Conservation (phyloP, 2,797 vertebrate genomes). For the Acanthis flammea region DNA sequence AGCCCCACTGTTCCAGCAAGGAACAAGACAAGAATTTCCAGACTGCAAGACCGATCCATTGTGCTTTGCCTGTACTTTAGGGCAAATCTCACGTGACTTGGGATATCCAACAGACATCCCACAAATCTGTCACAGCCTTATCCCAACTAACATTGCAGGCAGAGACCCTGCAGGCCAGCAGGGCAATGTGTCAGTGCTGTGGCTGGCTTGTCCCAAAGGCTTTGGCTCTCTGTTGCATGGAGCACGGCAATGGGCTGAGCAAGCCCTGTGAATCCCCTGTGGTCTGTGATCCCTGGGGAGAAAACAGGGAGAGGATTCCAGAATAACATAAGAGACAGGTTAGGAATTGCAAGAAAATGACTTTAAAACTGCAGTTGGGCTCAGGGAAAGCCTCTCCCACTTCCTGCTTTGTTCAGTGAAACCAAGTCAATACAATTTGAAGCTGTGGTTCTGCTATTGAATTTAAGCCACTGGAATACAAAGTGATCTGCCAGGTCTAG, state of each 20-base stretch:
- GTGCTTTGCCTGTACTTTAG: background rate
- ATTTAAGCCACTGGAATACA: background rate
- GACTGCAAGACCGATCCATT: accelerated
- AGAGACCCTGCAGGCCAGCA: background rate
- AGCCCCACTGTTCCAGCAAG: background rate
- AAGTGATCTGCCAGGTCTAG: slow-evolving; percentile 28
- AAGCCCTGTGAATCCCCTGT: background rate
- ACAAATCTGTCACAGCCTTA: background rate
- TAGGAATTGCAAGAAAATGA: background rate
- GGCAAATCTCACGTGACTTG: accelerated
- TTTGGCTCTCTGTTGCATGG: background rate
- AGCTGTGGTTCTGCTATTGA: background rate
- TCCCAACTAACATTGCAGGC: accelerated
- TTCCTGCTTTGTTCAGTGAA: background rate
- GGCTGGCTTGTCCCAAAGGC: background rate
- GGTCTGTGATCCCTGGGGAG: accelerated
- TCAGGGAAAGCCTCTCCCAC: background rate
- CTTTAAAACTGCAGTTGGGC: background rate
- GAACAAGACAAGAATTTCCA: background rate
- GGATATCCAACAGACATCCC: background rate
- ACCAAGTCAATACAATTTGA: background rate
- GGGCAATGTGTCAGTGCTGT: background rate
- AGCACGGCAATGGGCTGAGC: background rate
- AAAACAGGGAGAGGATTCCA: background rate
- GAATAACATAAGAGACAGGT: background rate